Percentiles rank a stretch among this genome's conserved stretches.
Conservation (phyloP, 2,888 invertebrate species). For the Yponomeuta cagnagella region DNA sequence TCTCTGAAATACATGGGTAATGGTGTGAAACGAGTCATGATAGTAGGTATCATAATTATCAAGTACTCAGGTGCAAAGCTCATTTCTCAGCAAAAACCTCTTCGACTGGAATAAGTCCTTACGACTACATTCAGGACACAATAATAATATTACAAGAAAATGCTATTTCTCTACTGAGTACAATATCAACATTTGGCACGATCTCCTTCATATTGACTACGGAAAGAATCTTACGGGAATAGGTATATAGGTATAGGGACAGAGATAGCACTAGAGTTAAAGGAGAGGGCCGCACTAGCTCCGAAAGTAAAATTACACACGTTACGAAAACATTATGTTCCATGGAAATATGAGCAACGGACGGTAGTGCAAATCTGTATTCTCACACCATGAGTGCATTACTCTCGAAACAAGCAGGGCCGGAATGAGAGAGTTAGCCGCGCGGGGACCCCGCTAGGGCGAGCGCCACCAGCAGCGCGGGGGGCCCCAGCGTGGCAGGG, state of each 20-base stretch:
- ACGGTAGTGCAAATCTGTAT: too few species aligned
- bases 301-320: neutral
- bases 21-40: neutral
- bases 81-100: conserved; percentile 21
- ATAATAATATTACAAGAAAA: conserved; percentile 41
- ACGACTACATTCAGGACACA: neutral
- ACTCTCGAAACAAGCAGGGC: conserved; percentile 18
- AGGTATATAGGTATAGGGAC: neutral
- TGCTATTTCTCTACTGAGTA: conserved; percentile 24
- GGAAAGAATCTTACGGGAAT: neutral
- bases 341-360: too few species aligned
- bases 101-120: neutral
- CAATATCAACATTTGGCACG: conserved; percentile 69
- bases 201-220: conserved; percentile 27
- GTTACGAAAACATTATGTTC: too few species aligned
- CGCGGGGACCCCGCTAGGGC: conserved; percentile 10
- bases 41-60: neutral
- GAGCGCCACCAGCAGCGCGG: conserved; percentile 13
- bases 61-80: neutral
- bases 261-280: neutral
- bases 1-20: too few species aligned
- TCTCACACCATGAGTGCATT: conserved; percentile 32
- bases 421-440: neutral
- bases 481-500: neutral
- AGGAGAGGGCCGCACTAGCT: neutral